Base-by-base conservation (phyloP, 2,888 invertebrate genomes). In the Digitonthophagus gazella region DNA sequence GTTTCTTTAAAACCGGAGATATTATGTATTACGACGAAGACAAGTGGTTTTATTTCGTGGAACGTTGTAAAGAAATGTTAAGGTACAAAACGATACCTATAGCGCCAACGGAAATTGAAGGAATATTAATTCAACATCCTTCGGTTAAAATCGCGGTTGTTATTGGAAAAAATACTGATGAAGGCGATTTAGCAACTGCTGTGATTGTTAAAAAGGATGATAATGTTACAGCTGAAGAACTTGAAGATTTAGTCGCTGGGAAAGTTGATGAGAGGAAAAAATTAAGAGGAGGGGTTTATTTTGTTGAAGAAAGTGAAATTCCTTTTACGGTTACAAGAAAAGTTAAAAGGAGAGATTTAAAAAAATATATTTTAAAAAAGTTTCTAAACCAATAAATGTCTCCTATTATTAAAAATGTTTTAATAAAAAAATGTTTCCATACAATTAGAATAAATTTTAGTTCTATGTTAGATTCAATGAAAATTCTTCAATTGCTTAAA, bases 141-240 rank as follows among this genome's bases (percentile, higher is more conserved):
- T 75, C 75, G 3, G 77, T 83, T 2, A 69, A 86, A 15, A 93
- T 95, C 75, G 93, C 91, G 0, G 94, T 91, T 0, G 95, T 96
- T 0, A 84, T 95, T 70, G 95, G 94, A 0, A 81, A 92, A 18
- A 89, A 90, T 0, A 88, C 93, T 76, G 83, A 85, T 0, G 80
- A 82, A 11, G 85, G 86, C 18, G 94, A 93, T 3, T 86, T 86
- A 75, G 92, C 91, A 0, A 89, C 90, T 71, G 83, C 93, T 6
- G 44, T 67, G 1, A 87, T 90, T 0, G 75, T 84, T 0, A 86
- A 86, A 70, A 78, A 84, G 15, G 83, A 81, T 6, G 74, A 76
- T 0, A 79, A 80, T 14, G 78, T 85, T 0, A 84, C 80, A 0
- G 85, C 84, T 15, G 83, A 87, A 28, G 88, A 89, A 28, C 28